Evolutionary conservation across 2,113 vertebrate genomes (phyloP), one percentile per base, ranked within the genome.

Genomic region (Ammodramus savannarum): DNA sequence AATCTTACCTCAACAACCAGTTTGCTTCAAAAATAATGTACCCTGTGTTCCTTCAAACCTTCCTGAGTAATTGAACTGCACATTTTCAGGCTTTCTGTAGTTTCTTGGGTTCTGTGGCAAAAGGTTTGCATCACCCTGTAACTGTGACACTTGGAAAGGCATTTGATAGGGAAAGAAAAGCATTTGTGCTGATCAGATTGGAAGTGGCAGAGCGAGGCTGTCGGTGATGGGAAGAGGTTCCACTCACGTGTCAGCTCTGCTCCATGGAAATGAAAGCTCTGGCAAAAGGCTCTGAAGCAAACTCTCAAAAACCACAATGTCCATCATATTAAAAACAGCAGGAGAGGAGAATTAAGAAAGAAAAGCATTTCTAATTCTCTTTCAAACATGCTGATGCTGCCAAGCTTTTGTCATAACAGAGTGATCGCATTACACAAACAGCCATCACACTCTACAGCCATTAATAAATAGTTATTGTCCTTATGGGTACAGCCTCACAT

Each of bases 301-400:
- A 95, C 93, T 96, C 97, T 96, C 78, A 71, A 77, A 97, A 98
- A 98, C 97, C 98, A 83, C 98, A 97, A 97, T 91, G 97, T 97
- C 96, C 83, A 97, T 98, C 89, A 97, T 97, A 98, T 98, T 98
- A 98, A 97, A 98, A 98, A 93, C 98, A 98, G 97, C 97, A 97
- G 98, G 97, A 97, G 97, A 97, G 89, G 92, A 96, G 97, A 97
- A 98, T 98, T 98, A 97, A 97, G 97, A 97, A 98, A 98, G 97
- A 98, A 98, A 98, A 98, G 97, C 98, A 98, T 98, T 97, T 97
- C 97, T 98, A 98, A 98, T 98, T 98, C 97, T 98, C 97, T 97
- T 98, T 97, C 91, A 98, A 98, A 97, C 85, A 95, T 36, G 87
- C 94, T 95, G 87, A 79, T 89, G 85, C 94, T 98, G 98, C 98